Evolutionary conservation across 2,113 vertebrate species (phyloP).

Genomic region (Boulengeromyrus knoepffleri): DNA sequence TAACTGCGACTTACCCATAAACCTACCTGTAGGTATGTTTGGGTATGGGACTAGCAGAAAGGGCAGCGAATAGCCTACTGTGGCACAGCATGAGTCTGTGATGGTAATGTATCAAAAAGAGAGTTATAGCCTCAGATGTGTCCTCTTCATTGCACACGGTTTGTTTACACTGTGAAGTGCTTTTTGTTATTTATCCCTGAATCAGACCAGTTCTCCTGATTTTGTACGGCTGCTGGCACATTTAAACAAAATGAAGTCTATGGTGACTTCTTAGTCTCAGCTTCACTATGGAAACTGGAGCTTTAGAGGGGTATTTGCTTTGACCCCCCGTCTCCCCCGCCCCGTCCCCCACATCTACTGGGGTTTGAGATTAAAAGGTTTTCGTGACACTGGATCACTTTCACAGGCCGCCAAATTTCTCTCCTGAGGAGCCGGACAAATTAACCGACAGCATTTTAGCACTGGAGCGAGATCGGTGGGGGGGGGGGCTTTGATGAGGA

Average conservation of each 20-base stretch:
- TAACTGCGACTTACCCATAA: not conserved
- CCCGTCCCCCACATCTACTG: not conserved
- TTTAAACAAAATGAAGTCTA: not conserved
- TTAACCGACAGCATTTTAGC: not conserved
- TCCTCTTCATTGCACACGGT: not conserved
- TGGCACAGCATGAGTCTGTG: not conserved
- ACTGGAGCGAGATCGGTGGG: not conserved
- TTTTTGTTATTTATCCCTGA: not conserved
- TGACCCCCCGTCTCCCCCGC: no score
- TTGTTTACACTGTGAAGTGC: not conserved
- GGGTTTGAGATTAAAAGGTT: not conserved
- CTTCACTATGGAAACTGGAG: not conserved
- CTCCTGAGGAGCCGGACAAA: not conserved
- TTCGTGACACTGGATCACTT: not conserved
- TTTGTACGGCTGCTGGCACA: not conserved
- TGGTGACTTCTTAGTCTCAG: not conserved
- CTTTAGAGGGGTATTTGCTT: not conserved
- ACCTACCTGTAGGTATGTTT: not conserved
- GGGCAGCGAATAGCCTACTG: not conserved
- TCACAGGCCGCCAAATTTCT: not conserved
- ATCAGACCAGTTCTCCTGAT: not conserved
- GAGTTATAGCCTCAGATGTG: no score
- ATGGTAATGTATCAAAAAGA: not conserved
- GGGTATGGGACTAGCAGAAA: not conserved
- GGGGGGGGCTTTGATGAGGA: not conserved